These are phyloP conservation scores for Meloe dianella DNA, from an alignment of 2,888 invertebrate genomes.

Conservation along the genomic window DNA sequence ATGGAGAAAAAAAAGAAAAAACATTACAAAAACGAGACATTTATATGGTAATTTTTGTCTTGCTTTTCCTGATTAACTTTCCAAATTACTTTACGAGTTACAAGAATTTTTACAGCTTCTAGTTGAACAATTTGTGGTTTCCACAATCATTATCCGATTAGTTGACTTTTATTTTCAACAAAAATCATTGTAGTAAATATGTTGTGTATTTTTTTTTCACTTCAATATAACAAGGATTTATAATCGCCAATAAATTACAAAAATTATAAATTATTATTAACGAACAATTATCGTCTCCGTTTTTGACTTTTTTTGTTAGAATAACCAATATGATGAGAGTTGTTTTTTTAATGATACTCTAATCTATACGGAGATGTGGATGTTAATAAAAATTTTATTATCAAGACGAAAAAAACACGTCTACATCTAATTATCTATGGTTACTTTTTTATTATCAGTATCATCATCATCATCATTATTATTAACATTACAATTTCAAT, in stretches of 20 bases:
- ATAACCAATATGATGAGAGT: neutral
- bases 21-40: slow-evolving; percentile 11
- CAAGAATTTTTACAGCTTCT: slow-evolving; percentile 12
- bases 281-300: neutral
- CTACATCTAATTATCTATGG: slow-evolving; percentile 28
- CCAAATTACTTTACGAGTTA: slow-evolving; percentile 25
- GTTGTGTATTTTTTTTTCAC: neutral
- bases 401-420: slow-evolving; percentile 15
- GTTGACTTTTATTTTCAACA: neutral
- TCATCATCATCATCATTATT: slow-evolving; percentile 16
- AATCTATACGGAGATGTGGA: neutral
- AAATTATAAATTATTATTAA: neutral
- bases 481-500: slow-evolving; percentile 24
- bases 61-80: slow-evolving; percentile 23
- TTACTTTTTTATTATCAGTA: slow-evolving; percentile 5
- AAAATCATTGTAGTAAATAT: neutral
- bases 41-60: slow-evolving; percentile 27
- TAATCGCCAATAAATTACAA: neutral
- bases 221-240: neutral
- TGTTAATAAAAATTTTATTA: slow-evolving; percentile 31
- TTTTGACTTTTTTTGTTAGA: neutral
- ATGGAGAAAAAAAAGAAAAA: neutral
- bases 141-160: slow-evolving; percentile 6
- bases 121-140: slow-evolving; percentile 6
- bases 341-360: slow-evolving; percentile 15